Conservation (phyloP, 2,113 vertebrate genomes). For the Rhizomys pruinosus region DNA sequence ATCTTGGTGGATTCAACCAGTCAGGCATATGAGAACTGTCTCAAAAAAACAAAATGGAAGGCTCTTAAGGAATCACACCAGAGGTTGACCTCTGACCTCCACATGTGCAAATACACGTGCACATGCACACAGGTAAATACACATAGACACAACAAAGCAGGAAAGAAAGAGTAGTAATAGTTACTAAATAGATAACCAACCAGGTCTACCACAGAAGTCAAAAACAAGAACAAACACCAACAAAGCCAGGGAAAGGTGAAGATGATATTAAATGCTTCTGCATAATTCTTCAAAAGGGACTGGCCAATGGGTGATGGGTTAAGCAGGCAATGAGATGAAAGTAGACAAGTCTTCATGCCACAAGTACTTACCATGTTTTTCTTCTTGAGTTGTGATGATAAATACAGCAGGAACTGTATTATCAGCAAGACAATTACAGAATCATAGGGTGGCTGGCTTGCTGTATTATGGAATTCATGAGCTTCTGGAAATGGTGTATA, state of each 20-base stretch:
- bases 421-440: slow-evolving; percentile 87
- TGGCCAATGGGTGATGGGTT: slow-evolving; percentile 72
- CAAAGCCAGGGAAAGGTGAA: background rate
- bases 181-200: background rate
- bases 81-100: background rate
- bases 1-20: background rate
- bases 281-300: slow-evolving; percentile 30
- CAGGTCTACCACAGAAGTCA: background rate
- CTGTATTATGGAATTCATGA: slow-evolving; percentile 87
- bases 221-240: background rate
- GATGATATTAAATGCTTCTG: background rate
- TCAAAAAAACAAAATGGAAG: background rate
- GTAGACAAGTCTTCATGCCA: slow-evolving; percentile 77
- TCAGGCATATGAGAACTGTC: too few species aligned
- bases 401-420: slow-evolving; percentile 84
- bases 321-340: slow-evolving; percentile 77
- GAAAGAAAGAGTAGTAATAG: background rate
- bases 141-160: background rate
- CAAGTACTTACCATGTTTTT: slow-evolving; percentile 83
- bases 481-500: slow-evolving; percentile 81
- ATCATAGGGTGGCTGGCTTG: slow-evolving; percentile 81
- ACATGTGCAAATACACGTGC: background rate
- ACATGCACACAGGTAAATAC: background rate
- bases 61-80: background rate
- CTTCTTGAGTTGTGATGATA: slow-evolving; percentile 85